Conservation (phyloP, 2,113 vertebrate genomes). For the Ellobius talpinus region DNA sequence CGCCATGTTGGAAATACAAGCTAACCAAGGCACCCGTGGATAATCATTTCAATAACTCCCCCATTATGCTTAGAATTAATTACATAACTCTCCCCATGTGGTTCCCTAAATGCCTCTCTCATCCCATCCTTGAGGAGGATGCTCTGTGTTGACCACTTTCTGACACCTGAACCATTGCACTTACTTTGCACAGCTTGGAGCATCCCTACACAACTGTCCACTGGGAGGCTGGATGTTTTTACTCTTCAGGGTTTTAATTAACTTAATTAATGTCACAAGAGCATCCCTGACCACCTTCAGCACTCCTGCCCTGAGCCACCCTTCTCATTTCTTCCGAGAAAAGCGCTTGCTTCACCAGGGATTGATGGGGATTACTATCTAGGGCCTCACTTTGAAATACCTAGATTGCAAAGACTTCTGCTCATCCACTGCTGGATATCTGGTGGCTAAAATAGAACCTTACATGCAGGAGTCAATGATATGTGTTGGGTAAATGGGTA, state of each 20-base stretch:
- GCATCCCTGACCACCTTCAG: neutral
- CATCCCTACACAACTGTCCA: neutral
- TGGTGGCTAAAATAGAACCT: neutral
- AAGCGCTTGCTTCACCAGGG: neutral
- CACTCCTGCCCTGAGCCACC: neutral
- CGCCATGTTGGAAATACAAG: neutral
- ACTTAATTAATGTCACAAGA: neutral
- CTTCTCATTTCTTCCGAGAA: neutral
- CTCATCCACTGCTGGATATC: neutral
- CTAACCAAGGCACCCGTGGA: neutral
- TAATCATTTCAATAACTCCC: neutral
- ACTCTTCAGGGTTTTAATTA: neutral
- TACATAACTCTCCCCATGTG: neutral
- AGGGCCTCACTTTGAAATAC: neutral
- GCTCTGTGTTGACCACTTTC: neutral
- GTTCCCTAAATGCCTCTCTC: neutral
- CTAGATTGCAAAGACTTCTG: neutral
- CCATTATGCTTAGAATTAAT: neutral
- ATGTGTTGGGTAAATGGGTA: neutral
- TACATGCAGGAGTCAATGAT: fast-evolving
- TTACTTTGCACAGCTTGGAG: neutral
- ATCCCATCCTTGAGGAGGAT: neutral
- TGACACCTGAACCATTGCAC: neutral
- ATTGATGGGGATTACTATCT: neutral
- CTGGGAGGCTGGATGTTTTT: neutral